Evolutionary conservation across 64 coral and sea anemone species (phyloP).

Genomic region (Dendronephthya gigantea): DNA sequence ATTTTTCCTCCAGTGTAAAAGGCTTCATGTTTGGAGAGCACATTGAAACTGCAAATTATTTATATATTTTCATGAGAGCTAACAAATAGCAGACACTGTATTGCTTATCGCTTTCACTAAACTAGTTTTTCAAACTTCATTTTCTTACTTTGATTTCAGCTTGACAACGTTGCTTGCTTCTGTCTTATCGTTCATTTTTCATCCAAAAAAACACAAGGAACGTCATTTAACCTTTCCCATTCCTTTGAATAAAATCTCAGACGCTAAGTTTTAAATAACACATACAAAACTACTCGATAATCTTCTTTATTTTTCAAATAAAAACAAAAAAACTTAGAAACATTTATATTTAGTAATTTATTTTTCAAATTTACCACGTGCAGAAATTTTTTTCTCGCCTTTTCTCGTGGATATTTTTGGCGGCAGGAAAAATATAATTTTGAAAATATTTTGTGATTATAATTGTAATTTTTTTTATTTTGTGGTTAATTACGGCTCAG

Average conservation of each 20-base stretch:
- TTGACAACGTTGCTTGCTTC: not conserved
- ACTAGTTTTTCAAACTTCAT: not conserved
- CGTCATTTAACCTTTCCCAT: not conserved
- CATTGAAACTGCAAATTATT: constrained; percentile 52
- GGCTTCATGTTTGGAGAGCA: constrained; percentile 75
- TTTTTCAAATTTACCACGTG: not conserved
- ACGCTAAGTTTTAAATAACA: not conserved
- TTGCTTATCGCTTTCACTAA: no score
- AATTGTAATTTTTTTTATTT: no score
- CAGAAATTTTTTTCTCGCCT: not conserved
- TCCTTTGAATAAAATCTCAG: not conserved
- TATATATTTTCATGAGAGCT: not conserved
- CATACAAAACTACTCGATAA: not conserved
- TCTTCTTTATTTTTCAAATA: not conserved
- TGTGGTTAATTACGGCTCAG: no score
- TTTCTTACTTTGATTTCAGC: not conserved
- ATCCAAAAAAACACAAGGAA: not conserved
- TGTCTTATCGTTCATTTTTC: not conserved
- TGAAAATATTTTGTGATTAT: no score
- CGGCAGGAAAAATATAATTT: not conserved
- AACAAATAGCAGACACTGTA: not conserved
- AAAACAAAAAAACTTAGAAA: not conserved
- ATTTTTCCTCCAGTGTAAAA: constrained; percentile 97
- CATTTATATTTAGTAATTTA: no score
- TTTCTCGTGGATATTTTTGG: not conserved